phyloP scores from a whole-genome alignment of 2,888 invertebrate species.

The Drosophila kuntzei region DNA sequence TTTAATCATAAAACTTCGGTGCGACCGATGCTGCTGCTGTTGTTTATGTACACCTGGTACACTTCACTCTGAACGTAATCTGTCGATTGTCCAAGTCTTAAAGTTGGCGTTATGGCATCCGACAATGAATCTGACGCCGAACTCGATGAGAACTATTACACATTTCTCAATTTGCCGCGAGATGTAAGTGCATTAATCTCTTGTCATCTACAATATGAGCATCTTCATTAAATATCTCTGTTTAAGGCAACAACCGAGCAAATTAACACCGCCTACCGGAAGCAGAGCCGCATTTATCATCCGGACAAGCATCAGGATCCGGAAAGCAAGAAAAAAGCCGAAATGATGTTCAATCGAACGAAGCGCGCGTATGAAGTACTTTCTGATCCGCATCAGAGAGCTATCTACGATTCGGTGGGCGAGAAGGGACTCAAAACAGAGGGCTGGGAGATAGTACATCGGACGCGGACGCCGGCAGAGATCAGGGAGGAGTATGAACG shows the following conservation, averaged over 20 bases:
- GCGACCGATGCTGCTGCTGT: constrained; percentile 44
- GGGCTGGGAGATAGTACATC: constrained; percentile 97
- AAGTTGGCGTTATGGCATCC: constrained; percentile 66
- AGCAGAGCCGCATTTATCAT: constrained; percentile 96
- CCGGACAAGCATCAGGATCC: constrained; percentile 98
- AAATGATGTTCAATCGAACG: constrained; percentile 95
- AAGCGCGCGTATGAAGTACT: constrained; percentile 98
- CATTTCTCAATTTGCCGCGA: constrained; percentile 93
- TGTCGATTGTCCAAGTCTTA: constrained; percentile 37
- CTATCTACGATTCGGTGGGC: constrained; percentile 96
- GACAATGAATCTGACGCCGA: constrained; percentile 89
- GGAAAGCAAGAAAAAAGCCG: constrained; percentile 94
- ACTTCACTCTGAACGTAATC: constrained; percentile 35
- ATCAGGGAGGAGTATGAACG: constrained; percentile 98
- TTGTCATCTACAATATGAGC: not conserved
- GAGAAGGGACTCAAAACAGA: constrained; percentile 96
- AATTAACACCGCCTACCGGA: constrained; percentile 96
- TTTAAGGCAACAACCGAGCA: constrained; percentile 95
- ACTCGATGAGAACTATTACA: constrained; percentile 94
- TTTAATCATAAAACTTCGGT: constrained; percentile 59
- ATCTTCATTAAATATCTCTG: not conserved
- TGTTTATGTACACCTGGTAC: constrained; percentile 21
- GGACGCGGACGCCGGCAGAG: constrained; percentile 96
- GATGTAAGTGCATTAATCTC: constrained; percentile 88
- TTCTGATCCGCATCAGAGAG: constrained; percentile 96